phyloP scores from a whole-genome alignment of 1,140 invertebrate genomes.

The Oryzaephilus surinamensis region DNA sequence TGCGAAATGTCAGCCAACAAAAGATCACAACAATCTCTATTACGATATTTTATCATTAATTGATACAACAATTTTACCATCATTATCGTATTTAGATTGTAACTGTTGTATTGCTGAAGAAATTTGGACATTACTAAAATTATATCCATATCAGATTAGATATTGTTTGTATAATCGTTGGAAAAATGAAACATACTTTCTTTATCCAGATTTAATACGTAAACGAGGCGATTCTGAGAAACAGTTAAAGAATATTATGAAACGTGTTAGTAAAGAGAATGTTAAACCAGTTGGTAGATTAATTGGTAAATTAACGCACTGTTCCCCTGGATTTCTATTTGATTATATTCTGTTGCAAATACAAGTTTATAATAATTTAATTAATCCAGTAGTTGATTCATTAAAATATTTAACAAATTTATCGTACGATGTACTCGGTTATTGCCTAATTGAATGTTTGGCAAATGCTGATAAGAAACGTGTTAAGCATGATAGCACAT shows the following conservation, averaged over 20 bases:
- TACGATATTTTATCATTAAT: slow-evolving; percentile 76
- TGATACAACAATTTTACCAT: slow-evolving; percentile 79
- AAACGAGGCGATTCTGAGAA: slow-evolving; percentile 78
- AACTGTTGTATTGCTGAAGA: slow-evolving; percentile 95
- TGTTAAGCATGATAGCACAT: slow-evolving; percentile 85
- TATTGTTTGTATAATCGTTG: slow-evolving; percentile 88
- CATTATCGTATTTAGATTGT: slow-evolving; percentile 81
- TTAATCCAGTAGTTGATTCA: slow-evolving; percentile 92
- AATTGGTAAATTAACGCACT: slow-evolving; percentile 94
- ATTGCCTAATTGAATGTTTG: slow-evolving; percentile 89
- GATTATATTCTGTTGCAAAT: slow-evolving; percentile 93
- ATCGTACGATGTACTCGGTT: slow-evolving; percentile 93
- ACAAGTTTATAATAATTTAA: slow-evolving; percentile 97
- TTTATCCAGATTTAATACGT: slow-evolving; percentile 72
- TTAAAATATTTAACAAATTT: slow-evolving; percentile 93
- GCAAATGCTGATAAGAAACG: slow-evolving; percentile 61
- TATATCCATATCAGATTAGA: slow-evolving; percentile 81
- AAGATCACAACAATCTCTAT: slow-evolving; percentile 44
- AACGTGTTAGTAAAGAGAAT: slow-evolving; percentile 96
- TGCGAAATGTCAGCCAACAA: slow-evolving; percentile 26
- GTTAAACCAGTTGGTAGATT: slow-evolving; percentile 92
- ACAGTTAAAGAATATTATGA: slow-evolving; percentile 93
- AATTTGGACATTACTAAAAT: slow-evolving; percentile 83
- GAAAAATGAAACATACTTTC: slow-evolving; percentile 80
- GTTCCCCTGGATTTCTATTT: slow-evolving; percentile 88